These are phyloP conservation scores for Thunnus thynnus DNA, from an alignment of 2,113 vertebrate genomes.

Conservation along the genomic window DNA sequence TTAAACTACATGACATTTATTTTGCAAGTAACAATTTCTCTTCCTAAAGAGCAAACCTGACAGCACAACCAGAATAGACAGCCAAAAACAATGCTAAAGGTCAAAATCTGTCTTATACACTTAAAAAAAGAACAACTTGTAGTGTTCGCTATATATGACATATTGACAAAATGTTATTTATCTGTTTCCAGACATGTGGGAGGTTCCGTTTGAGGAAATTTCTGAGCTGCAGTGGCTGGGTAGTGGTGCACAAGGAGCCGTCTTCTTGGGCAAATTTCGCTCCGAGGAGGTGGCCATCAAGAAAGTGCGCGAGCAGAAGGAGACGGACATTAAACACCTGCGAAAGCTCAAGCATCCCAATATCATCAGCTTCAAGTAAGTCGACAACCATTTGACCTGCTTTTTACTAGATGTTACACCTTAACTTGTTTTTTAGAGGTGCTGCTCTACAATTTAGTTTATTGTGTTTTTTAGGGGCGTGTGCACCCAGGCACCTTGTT, in stretches of 20 bases:
- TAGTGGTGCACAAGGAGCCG: conserved; percentile 96
- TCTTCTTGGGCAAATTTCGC: conserved; percentile 96
- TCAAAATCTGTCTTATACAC: not conserved
- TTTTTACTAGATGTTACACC: not conserved
- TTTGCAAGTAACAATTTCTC: too few species aligned
- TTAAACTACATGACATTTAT: too few species aligned
- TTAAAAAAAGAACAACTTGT: not conserved
- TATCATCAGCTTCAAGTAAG: conserved; percentile 99
- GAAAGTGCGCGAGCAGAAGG: conserved; percentile 98
- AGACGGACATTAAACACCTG: conserved; percentile 98
- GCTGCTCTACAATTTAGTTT: not conserved
- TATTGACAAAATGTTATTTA: conserved; percentile 9
- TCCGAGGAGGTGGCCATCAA: conserved; percentile 98
- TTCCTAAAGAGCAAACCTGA: conserved; percentile 1
- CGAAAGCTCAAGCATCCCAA: conserved; percentile 98
- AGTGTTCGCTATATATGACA: too few species aligned
- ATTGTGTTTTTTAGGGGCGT: conserved; percentile 89
- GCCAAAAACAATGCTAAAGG: not conserved
- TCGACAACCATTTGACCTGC: conserved; percentile 12
- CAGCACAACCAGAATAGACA: not conserved
- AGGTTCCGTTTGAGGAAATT: conserved; percentile 98
- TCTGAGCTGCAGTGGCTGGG: conserved; percentile 99
- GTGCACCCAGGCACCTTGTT: conserved; percentile 97
- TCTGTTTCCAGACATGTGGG: conserved; percentile 92
- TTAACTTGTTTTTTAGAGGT: too few species aligned